phyloP scores from a whole-genome alignment of 2,797 vertebrate species.

The Psittacula derbiana region DNA sequence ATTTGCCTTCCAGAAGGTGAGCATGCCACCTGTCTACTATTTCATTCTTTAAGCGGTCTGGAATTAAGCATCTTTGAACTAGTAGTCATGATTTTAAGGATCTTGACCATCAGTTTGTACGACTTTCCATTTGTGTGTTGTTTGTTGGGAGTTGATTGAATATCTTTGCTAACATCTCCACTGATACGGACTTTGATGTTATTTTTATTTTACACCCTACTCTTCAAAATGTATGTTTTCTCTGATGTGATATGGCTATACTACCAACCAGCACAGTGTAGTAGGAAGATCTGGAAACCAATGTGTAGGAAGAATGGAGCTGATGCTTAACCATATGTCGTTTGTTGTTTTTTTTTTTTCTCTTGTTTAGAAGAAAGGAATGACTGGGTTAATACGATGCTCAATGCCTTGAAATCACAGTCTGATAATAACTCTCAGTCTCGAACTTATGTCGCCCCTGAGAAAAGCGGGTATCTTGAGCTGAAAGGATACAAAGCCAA shows the following conservation, averaged over 20 bases:
- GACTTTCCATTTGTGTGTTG: not conserved
- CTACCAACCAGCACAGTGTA: not conserved
- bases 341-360: not conserved
- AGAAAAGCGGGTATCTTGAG: slow-evolving; percentile 89
- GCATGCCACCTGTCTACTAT: not conserved
- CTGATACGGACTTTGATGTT: not conserved
- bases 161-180: not conserved
- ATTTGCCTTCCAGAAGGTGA: not conserved
- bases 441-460: slow-evolving; percentile 66
- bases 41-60: not conserved
- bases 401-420: slow-evolving; percentile 80
- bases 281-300: not conserved
- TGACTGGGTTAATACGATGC: slow-evolving; percentile 89
- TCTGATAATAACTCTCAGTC: slow-evolving; percentile 70
- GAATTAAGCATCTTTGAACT: not conserved
- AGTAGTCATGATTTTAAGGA: not conserved
- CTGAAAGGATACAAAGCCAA: slow-evolving; percentile 93
- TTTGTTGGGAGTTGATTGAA: not conserved
- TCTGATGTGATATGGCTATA: not conserved
- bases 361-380: slow-evolving; percentile 87
- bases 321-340: not conserved
- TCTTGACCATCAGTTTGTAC: not conserved
- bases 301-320: not conserved
- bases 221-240: not conserved
- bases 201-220: not conserved